Evolutionary conservation across 2,113 vertebrate genomes (phyloP), one percentile per base, ranked within the genome.

Genomic region (Mohoua ochrocephala): DNA sequence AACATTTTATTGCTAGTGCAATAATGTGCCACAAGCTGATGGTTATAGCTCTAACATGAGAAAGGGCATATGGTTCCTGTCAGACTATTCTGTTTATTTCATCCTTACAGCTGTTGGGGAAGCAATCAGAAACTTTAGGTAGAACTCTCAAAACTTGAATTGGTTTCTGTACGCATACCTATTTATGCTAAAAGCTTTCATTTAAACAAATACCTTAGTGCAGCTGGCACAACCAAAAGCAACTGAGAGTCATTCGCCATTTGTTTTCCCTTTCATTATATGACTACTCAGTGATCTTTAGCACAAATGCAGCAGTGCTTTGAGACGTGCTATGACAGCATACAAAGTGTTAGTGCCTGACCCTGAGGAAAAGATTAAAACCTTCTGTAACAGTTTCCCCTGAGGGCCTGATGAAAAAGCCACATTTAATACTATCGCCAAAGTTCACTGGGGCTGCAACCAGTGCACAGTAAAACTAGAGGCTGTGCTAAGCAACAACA

Each of bases 131-230:
- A 88, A 91, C 86, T 93, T 84, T 88, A 92, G 79, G 86, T 70
- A 92, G 83, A 86, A 75, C 56, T 86, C 91, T 92, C 83, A 53
- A 91, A 94, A 84, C 47, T 65, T 88, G 77, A 92, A 92, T 83
- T 94, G 68, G 71, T 91, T 92, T 93, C 92, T 74, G 67, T 23
- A 80, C 22, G 21, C 47, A 44, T n/a, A 89, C 92, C 67, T 92
- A 68, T 85, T 94, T 83, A 85, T 42, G 67, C 94, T 91, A 80
- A 92, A 93, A 92, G 79, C 79, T 84, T 95, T 92, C 79, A 84
- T 70, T 94, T 77, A 86, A 96, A 92, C 59, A 88, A 95, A 95
- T 74, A 86, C 79, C 64, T 94, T 20, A 86, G 67, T n/a, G 83
- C 63, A 92, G 83, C 10, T 73, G 82, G 79, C 50, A 91, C 83